These are phyloP conservation scores for Xylocampa areola DNA, from an alignment of 2,888 invertebrate genomes.

Conservation along the genomic window DNA sequence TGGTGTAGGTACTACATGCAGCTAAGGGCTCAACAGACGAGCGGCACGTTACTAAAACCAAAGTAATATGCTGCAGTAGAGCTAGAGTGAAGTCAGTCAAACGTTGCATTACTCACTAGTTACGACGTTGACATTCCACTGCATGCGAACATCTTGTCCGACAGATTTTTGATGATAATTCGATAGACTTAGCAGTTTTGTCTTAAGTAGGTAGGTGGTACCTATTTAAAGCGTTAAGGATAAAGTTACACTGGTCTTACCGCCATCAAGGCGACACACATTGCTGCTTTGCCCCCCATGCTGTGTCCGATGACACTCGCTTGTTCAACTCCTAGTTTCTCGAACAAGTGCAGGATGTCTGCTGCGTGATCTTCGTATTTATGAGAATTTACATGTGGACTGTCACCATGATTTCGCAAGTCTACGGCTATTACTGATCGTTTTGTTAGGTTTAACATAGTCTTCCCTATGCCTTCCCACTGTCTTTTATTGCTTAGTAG, in stretches of 20 bases:
- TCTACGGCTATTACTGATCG: slow-evolving; percentile 95
- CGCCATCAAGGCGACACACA: slow-evolving; percentile 93
- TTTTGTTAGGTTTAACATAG: slow-evolving; percentile 91
- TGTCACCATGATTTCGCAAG: slow-evolving; percentile 98
- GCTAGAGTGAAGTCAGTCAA: too few relatives aligned
- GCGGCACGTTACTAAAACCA: too few relatives aligned
- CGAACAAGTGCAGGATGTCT: slow-evolving; percentile 92
- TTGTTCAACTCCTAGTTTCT: slow-evolving; percentile 89
- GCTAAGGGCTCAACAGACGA: too few relatives aligned
- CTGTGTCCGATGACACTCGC: slow-evolving; percentile 95
- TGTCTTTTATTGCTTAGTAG: slow-evolving; percentile 96
- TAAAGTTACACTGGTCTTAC: slow-evolving; percentile 71
- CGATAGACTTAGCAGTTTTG: too few relatives aligned
- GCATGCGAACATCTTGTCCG: too few relatives aligned
- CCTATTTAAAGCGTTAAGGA: too few relatives aligned
- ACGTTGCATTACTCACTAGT: too few relatives aligned
- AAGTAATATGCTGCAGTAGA: too few relatives aligned
- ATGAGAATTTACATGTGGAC: slow-evolving; percentile 93
- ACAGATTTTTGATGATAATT: too few relatives aligned
- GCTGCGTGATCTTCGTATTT: slow-evolving; percentile 93
- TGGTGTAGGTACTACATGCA: too few relatives aligned
- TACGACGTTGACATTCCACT: too few relatives aligned
- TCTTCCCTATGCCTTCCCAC: slow-evolving; percentile 95
- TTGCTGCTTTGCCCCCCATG: slow-evolving; percentile 97
- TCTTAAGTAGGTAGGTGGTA: too few relatives aligned